Evolutionary conservation across 2,888 invertebrate genomes (phyloP), one percentile per base, ranked within the genome.

Genomic region (Xestia xanthographa): DNA sequence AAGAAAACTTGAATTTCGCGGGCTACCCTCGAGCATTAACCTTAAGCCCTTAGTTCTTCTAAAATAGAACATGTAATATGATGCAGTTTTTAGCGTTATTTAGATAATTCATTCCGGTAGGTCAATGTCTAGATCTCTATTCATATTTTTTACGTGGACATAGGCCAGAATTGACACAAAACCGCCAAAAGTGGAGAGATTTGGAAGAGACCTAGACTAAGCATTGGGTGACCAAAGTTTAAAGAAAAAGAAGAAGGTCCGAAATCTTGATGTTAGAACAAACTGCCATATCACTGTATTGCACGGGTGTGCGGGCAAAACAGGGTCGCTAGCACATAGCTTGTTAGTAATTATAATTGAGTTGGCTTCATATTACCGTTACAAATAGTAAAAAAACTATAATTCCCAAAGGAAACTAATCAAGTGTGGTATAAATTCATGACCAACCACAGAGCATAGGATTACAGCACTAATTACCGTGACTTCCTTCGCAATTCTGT

Each of bases 401-500:
- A 68, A 74, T 67, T 80, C 73, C 81, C 75, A 77, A 80, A 79
- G 78, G 83, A 90, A 90, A 87, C 83, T 88, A 89, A 91, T 89
- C 84, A 89, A 86, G 86, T 86, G 85, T 82, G 85, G 85, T 87
- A 88, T 82, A 83, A 86, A 76, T 80, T 78, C 75, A 86, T 85
- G 89, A 89, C 92, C 90, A 89, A 92, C 91, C 89, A 85, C 90
- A 85, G 88, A 88, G 90, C 87, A 85, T 84, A 84, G 88, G 85
- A 92, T 91, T 92, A 90, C 84, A 79, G 63, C 77, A 87, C 86
- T 90, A 90, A 92, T 92, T 91, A 90, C 86, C 89, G 89, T 92
- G 89, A 93, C 92, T 92, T 91, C 91, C 90, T 88, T 86, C 82
- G 87, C 87, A 86, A 90, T 89, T 90, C 88, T 85, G 87, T 89